phyloP scores from a whole-genome alignment of 2,888 invertebrate species.

The Yponomeuta plumbellus region DNA sequence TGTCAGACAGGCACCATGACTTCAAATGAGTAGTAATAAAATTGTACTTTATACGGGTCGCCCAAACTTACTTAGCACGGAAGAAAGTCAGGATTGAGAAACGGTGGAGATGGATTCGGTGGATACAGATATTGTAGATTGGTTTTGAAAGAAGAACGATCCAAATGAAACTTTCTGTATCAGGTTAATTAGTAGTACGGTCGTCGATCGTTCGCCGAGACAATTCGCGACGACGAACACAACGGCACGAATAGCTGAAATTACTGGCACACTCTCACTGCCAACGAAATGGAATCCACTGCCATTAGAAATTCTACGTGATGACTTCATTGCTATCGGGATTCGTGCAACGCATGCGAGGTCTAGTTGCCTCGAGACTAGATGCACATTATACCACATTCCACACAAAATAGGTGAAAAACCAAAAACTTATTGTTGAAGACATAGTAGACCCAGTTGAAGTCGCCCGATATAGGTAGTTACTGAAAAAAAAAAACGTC shows the following conservation, averaged over 20 bases:
- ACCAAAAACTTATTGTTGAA: too few relatives aligned
- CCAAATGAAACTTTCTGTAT: neutral
- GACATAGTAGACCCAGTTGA: too few relatives aligned
- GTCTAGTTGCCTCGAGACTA: constrained; percentile 26
- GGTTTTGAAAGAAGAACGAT: too few relatives aligned
- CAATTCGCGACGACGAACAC: constrained; percentile 49
- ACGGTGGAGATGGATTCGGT: too few relatives aligned
- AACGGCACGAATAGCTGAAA: constrained; percentile 58
- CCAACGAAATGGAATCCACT: constrained; percentile 71
- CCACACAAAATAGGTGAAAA: neutral
- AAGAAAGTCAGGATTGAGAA: too few relatives aligned
- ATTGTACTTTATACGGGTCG: neutral
- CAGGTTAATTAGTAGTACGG: neutral
- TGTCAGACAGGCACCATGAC: constrained; percentile 16
- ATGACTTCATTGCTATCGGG: constrained; percentile 65
- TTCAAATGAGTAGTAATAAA: neutral
- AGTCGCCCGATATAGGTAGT: neutral
- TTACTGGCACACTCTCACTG: constrained; percentile 55
- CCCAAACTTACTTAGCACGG: neutral
- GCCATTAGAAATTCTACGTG: constrained; percentile 67
- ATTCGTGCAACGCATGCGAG: constrained; percentile 50
- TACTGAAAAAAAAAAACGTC: neutral
- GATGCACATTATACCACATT: neutral
- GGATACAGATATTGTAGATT: too few relatives aligned
- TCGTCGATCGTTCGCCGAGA: constrained; percentile 32